Percentiles rank a stretch among this genome's conserved stretches.
Conservation (phyloP, 2,888 invertebrate genomes). For the Drosophila meridiana region DNA sequence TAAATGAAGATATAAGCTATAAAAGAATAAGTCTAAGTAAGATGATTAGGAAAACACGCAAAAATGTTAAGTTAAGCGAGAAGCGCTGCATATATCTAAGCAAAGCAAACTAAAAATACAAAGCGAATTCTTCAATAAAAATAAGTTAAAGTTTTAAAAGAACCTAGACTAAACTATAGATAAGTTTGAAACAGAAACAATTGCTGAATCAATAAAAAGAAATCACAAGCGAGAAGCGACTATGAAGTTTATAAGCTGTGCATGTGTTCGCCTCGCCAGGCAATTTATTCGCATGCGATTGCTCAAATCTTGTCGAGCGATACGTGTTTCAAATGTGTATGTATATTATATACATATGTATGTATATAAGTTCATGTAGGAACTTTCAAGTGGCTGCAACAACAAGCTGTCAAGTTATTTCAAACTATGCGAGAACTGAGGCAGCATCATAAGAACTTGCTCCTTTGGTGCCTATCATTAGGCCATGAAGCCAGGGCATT, state of each 20-base stretch:
- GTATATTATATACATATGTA: slow-evolving; percentile 1
- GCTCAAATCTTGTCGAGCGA: slow-evolving; percentile 36
- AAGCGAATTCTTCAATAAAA: background rate
- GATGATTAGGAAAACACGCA: no score
- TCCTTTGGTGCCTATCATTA: slow-evolving; percentile 39
- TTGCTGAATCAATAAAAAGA: background rate
- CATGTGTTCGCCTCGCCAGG: slow-evolving; percentile 9
- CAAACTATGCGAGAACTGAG: slow-evolving; percentile 20
- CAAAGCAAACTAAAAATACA: background rate
- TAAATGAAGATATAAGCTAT: background rate
- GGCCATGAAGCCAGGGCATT: slow-evolving; percentile 16
- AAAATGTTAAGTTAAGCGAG: background rate
- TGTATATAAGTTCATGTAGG: slow-evolving; percentile 13
- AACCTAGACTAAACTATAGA: background rate
- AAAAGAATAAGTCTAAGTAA: no score
- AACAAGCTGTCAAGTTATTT: slow-evolving; percentile 49
- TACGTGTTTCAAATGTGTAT: slow-evolving; percentile 28
- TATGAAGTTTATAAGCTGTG: background rate
- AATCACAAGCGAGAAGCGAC: slow-evolving; percentile 7
- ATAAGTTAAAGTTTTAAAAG: background rate
- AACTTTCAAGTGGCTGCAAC: slow-evolving; percentile 51
- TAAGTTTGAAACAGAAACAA: background rate
- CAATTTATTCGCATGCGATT: slow-evolving; percentile 37
- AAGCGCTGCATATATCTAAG: background rate
- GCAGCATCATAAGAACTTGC: slow-evolving; percentile 27